phyloP scores from a whole-genome alignment of 2,888 invertebrate genomes.

The Drepanosiphum platanoidis region DNA sequence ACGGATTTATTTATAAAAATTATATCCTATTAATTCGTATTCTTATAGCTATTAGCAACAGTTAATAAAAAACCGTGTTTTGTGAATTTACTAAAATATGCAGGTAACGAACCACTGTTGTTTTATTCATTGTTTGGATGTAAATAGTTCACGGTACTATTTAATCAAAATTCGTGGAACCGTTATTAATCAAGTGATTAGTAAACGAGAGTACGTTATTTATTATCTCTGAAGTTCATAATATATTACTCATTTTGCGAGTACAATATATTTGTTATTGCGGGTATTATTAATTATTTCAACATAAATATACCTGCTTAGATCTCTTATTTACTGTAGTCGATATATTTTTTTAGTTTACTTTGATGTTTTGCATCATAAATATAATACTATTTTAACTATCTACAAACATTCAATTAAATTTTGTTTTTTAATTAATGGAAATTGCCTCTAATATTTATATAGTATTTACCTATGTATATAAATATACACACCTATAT shows the following conservation, averaged over 20 bases:
- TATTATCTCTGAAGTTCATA: not conserved
- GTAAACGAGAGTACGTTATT: not conserved
- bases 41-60: too few relatives aligned
- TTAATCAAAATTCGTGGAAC: not conserved
- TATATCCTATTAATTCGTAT: too few relatives aligned
- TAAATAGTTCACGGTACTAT: not conserved
- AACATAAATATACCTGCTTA: not conserved
- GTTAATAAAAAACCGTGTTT: too few relatives aligned
- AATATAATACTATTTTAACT: not conserved
- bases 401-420: not conserved
- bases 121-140: not conserved
- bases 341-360: not conserved
- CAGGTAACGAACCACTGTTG: not conserved
- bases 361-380: not conserved
- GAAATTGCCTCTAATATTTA: not conserved
- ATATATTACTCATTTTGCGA: not conserved
- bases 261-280: not conserved
- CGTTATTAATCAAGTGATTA: not conserved
- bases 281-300: not conserved
- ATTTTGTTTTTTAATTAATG: not conserved
- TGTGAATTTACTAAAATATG: too few relatives aligned
- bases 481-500: too few relatives aligned
- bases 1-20: too few relatives aligned
- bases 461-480: not conserved
- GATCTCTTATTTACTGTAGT: not conserved